Percentiles rank a stretch among this genome's conserved stretches.
Conservation (phyloP, 2,888 invertebrate genomes). For the Andrena minutula region DNA sequence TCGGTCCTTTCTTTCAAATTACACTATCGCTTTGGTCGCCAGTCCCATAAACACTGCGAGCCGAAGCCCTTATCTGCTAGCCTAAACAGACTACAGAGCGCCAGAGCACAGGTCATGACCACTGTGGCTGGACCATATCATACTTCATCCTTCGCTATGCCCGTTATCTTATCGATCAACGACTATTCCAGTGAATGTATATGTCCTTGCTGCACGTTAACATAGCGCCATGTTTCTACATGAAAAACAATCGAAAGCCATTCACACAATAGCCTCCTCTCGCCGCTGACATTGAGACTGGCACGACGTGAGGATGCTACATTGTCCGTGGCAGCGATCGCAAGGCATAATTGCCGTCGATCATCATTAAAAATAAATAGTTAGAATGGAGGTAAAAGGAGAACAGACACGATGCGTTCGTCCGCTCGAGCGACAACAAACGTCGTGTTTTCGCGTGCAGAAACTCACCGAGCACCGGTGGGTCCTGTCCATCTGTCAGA, state of each 20-base stretch:
- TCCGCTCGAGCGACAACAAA: not conserved
- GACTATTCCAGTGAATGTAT: not conserved
- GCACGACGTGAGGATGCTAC: not conserved
- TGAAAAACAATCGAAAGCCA: slow-evolving; percentile 3
- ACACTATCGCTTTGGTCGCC: too few species aligned
- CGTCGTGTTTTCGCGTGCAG: not conserved
- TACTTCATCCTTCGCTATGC: too few species aligned
- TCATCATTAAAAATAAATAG: slow-evolving; percentile 45
- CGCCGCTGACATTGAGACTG: not conserved
- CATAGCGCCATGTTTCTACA: not conserved
- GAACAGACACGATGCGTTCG: not conserved
- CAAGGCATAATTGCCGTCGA: slow-evolving; percentile 32
- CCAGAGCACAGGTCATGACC: too few species aligned
- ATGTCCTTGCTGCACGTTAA: not conserved
- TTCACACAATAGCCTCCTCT: slow-evolving; percentile 7
- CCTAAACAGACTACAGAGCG: too few species aligned
- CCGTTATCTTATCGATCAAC: not conserved
- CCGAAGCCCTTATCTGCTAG: too few species aligned
- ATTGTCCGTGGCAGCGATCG: slow-evolving; percentile 14
- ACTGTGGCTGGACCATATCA: too few species aligned
- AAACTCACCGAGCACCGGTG: not conserved
- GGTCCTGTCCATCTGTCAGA: not conserved
- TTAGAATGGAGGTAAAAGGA: not conserved
- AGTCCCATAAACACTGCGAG: too few species aligned
- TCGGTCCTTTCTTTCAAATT: too few species aligned